A percentile compares a stretch with the other conserved stretches of the same genome.
Conservation (phyloP, 1,140 invertebrate species). For the Agrypnia vestita region DNA sequence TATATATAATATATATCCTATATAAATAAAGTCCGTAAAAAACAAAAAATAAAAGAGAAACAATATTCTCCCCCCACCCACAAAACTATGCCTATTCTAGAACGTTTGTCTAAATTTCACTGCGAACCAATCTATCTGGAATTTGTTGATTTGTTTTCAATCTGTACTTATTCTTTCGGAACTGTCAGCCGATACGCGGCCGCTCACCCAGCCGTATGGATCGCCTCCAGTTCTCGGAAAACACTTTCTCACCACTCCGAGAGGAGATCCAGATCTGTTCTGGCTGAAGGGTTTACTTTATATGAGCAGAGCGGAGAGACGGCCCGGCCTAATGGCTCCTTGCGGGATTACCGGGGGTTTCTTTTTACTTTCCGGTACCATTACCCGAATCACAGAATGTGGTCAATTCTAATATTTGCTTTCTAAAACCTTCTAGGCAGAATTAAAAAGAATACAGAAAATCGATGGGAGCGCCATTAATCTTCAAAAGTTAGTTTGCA, state of each 20-base stretch:
- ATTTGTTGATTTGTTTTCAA: conserved; percentile 22
- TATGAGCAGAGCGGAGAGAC: conserved; percentile 34
- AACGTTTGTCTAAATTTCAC: too few relatives aligned
- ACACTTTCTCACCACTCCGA: neutral
- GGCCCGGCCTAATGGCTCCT: conserved; percentile 45
- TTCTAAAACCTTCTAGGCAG: neutral
- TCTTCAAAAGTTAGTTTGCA: too few relatives aligned
- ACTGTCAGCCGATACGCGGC: neutral
- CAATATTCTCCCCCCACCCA: too few relatives aligned
- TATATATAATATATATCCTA: too few relatives aligned
- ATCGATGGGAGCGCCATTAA: too few relatives aligned
- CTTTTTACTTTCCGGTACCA: conserved; percentile 8
- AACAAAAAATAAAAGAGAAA: too few relatives aligned
- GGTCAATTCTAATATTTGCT: neutral
- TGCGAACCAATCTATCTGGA: neutral
- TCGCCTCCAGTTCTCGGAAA: conserved; percentile 27
- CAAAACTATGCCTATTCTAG: too few relatives aligned
- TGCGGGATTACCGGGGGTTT: conserved; percentile 32
- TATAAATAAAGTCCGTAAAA: too few relatives aligned
- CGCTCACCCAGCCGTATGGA: conserved; percentile 8
- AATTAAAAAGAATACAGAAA: neutral
- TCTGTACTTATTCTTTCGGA: neutral
- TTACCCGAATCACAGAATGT: conserved; percentile 5
- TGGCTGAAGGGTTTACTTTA: conserved; percentile 41
- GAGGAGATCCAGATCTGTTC: conserved; percentile 24